phyloP scores from a whole-genome alignment of 2,113 vertebrate species.

The Gorsachius goisagi region DNA sequence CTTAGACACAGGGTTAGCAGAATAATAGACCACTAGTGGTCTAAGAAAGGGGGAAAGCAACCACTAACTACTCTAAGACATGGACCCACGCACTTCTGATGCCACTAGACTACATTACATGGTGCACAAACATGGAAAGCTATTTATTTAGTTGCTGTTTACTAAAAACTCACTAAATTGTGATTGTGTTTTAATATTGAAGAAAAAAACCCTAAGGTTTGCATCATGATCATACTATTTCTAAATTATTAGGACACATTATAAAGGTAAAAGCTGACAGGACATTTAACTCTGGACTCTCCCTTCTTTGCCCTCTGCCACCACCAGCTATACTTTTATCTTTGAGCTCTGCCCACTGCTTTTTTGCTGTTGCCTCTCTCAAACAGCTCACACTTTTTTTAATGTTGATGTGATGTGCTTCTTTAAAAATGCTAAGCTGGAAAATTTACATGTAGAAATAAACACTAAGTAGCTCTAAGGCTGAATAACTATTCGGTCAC shows the following conservation, averaged over 20 bases:
- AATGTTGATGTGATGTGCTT: background rate
- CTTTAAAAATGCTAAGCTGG: background rate
- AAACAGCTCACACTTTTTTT: background rate
- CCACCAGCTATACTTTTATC: background rate
- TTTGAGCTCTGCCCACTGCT: background rate
- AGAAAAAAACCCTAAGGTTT: background rate
- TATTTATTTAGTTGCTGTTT: background rate
- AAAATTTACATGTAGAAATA: conserved; percentile 31
- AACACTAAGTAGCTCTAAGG: conserved; percentile 6
- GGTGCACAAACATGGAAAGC: background rate
- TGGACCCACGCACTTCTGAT: background rate
- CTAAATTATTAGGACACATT: background rate
- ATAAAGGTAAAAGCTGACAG: background rate
- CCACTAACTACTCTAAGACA: background rate
- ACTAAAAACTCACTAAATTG: background rate
- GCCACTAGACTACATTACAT: background rate
- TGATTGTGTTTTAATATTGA: background rate
- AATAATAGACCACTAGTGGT: background rate
- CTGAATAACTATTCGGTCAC: background rate
- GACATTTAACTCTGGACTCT: background rate
- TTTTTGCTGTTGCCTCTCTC: background rate
- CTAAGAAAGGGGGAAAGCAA: background rate
- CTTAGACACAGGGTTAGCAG: background rate
- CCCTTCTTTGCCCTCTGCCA: background rate
- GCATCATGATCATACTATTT: background rate